Percentiles rank a stretch among this genome's conserved stretches.
Evolutionary conservation across 2,113 vertebrate species (phyloP).

Genomic region (Grallaria varia): DNA sequence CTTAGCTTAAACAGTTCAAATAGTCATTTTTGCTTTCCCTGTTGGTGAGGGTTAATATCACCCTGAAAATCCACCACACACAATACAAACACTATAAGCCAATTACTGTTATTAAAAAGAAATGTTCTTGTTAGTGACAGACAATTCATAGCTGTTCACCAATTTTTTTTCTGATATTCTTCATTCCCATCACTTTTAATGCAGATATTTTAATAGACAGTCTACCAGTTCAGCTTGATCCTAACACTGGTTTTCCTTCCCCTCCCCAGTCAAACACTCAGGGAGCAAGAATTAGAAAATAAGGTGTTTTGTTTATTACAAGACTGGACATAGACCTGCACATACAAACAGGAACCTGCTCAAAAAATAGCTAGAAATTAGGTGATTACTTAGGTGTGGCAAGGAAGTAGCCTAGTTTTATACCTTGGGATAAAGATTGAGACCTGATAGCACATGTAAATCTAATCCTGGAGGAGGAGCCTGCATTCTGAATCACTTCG

Average conservation of each 20-base stretch:
- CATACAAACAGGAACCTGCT: not conserved
- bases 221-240: not conserved
- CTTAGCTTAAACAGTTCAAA: not conserved
- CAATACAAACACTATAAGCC: not conserved
- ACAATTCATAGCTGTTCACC: not conserved
- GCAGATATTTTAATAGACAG: not conserved
- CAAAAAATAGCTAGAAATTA: not conserved
- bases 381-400: slow-evolving; percentile 15
- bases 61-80: not conserved
- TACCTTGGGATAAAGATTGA: not conserved
- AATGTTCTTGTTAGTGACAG: not conserved
- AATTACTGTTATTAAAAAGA: not conserved
- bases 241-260: not conserved
- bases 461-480: not conserved
- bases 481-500: not conserved
- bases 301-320: not conserved
- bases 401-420: slow-evolving; percentile 17
- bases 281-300: not conserved
- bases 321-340: not conserved
- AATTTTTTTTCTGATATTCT: not conserved
- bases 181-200: not conserved
- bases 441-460: not conserved
- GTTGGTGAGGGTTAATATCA: not conserved
- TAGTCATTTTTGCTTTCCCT: not conserved
- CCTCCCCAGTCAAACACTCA: not conserved